Conservation (phyloP, 1,140 invertebrate species). For the Subanguina moxae region DNA sequence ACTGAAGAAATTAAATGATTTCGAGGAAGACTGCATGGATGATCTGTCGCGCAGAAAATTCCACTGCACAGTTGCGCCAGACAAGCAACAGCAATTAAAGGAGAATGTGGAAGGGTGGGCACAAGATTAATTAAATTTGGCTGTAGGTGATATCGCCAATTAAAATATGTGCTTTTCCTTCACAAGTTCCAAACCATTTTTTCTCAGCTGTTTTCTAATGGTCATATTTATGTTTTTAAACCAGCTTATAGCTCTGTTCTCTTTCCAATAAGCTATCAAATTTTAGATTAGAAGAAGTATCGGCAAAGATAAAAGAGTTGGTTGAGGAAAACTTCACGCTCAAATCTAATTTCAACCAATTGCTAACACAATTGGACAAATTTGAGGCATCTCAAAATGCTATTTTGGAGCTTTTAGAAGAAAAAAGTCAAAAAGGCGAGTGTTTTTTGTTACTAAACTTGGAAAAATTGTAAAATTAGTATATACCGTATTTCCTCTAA, state of each 20-base stretch:
- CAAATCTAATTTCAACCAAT: slow-evolving; percentile 4
- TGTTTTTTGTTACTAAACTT: too few species aligned
- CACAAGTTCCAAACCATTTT: too few species aligned
- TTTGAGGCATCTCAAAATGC: background rate
- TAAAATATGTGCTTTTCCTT: too few species aligned
- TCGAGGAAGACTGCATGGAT: slow-evolving; percentile 94
- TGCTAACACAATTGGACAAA: background rate
- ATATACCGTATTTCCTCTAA: too few species aligned
- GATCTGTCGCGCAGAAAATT: slow-evolving; percentile 74
- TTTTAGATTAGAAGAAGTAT: slow-evolving; percentile 4
- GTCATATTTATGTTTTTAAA: too few species aligned
- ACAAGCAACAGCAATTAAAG: slow-evolving; percentile 4
- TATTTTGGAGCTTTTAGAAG: background rate
- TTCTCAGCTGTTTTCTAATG: too few species aligned
- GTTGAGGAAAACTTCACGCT: background rate
- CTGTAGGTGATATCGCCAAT: too few species aligned
- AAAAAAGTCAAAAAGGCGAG: too few species aligned
- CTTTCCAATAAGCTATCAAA: background rate
- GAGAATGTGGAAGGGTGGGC: background rate
- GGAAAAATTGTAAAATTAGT: too few species aligned
- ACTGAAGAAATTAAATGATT: slow-evolving; percentile 86
- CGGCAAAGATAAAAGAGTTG: slow-evolving; percentile 9
- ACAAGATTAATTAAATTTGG: too few species aligned
- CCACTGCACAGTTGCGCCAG: background rate
- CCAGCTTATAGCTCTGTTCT: too few species aligned